Conservation (phyloP, 2,797 vertebrate species). For the Esox lucius region DNA sequence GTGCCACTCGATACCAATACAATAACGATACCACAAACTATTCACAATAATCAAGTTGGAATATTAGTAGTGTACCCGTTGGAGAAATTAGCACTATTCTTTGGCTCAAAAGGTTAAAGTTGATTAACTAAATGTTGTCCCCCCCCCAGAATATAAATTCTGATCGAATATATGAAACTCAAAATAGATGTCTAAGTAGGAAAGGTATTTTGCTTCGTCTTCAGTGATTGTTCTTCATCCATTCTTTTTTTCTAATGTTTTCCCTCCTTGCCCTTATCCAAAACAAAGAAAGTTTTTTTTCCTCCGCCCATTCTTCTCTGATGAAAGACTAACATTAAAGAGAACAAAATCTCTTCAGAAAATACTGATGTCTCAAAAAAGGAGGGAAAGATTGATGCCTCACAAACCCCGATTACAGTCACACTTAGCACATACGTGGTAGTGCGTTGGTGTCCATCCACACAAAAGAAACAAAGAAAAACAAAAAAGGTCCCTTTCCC, state of each 20-base stretch:
- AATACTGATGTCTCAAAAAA: conserved; percentile 48
- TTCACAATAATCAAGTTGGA: conserved; percentile 62
- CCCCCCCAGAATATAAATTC: neutral
- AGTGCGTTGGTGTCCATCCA: conserved; percentile 47
- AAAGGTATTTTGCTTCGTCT: conserved; percentile 22
- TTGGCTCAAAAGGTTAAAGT: conserved; percentile 68
- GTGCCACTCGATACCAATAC: conserved; percentile 58
- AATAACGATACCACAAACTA: conserved; percentile 58
- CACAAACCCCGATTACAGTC: conserved; percentile 36
- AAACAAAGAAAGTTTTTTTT: conserved; percentile 20
- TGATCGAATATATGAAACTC: conserved; percentile 16
- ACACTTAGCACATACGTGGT: conserved; percentile 33
- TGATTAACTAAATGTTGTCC: conserved; percentile 31
- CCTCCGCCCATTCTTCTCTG: too few species aligned
- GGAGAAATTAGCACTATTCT: conserved; percentile 64
- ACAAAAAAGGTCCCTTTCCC: conserved; percentile 43
- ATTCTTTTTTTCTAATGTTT: conserved; percentile 35
- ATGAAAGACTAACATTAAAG: conserved; percentile 34
- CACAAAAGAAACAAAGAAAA: conserved; percentile 45
- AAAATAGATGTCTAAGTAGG: conserved; percentile 14
- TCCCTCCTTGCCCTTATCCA: conserved; percentile 29
- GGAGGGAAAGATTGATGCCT: conserved; percentile 37
- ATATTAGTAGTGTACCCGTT: conserved; percentile 52
- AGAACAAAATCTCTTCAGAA: conserved; percentile 38
- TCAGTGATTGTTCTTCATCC: conserved; percentile 57